These are phyloP conservation scores for Tachuris rubrigastra DNA, from an alignment of 2,113 vertebrate genomes.

Conservation along the genomic window DNA sequence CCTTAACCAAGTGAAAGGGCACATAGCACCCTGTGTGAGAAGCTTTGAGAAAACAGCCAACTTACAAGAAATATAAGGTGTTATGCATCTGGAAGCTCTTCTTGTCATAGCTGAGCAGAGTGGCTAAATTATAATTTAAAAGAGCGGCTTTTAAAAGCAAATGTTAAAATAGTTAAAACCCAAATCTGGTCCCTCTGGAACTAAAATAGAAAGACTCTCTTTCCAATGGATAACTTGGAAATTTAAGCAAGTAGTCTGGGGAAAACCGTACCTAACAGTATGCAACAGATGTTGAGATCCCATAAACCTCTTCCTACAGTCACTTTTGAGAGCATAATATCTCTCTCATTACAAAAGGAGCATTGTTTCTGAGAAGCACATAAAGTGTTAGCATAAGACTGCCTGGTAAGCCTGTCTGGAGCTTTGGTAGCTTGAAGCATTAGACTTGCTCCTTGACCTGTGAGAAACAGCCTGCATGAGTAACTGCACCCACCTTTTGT, in stretches of 20 bases:
- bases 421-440: not conserved
- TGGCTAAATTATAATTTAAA: not conserved
- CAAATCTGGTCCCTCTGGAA: not conserved
- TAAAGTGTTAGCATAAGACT: not conserved
- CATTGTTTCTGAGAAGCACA: not conserved
- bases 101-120: not conserved
- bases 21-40: not conserved
- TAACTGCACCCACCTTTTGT: not conserved
- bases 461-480: not conserved
- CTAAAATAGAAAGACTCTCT: not conserved
- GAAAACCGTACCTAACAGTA: not conserved
- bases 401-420: not conserved
- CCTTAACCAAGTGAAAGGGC: not conserved
- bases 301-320: not conserved
- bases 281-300: not conserved
- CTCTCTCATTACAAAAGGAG: not conserved
- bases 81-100: not conserved
- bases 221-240: not conserved
- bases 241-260: not conserved
- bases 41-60: not conserved
- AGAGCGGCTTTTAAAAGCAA: not conserved
- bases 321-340: not conserved
- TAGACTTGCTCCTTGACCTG: not conserved
- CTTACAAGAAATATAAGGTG: not conserved
- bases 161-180: not conserved